Conservation (phyloP, 2,888 invertebrate species). For the Acrobasis consociella region DNA sequence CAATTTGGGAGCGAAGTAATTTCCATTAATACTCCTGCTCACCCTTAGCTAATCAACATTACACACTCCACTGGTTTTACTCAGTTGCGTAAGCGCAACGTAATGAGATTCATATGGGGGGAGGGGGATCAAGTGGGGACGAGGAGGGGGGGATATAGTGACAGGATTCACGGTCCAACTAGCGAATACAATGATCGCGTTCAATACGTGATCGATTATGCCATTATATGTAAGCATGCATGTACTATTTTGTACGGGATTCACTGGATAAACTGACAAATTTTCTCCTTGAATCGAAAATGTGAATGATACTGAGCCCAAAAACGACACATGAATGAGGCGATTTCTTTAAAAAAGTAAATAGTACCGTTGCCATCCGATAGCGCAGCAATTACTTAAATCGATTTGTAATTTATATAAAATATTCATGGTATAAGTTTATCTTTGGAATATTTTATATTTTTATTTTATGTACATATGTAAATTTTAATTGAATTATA, state of each 20-base stretch:
- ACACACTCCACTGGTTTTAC: conserved; percentile 69
- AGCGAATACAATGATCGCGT: conserved; percentile 76
- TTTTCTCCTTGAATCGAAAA: conserved; percentile 21
- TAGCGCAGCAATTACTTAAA: too few relatives aligned
- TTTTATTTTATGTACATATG: too few relatives aligned
- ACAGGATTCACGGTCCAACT: conserved; percentile 82
- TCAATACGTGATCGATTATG: conserved; percentile 81
- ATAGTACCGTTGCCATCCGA: too few relatives aligned
- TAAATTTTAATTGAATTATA: too few relatives aligned
- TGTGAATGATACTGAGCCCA: not conserved
- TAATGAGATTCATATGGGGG: conserved; percentile 74
- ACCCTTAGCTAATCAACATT: conserved; percentile 63
- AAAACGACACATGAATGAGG: too few relatives aligned
- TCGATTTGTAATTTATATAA: too few relatives aligned
- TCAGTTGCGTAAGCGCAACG: conserved; percentile 76
- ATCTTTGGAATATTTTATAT: too few relatives aligned
- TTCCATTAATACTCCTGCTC: conserved; percentile 32
- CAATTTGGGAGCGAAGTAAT: conserved; percentile 21
- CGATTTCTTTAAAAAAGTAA: too few relatives aligned
- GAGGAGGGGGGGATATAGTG: conserved; percentile 57
- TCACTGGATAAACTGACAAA: conserved; percentile 23
- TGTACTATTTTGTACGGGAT: conserved; percentile 34
- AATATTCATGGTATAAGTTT: too few relatives aligned
- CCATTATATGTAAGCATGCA: conserved; percentile 59
- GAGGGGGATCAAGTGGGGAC: conserved; percentile 28